These are phyloP conservation scores for Eristalinus aeneus DNA, from an alignment of 2,888 invertebrate species.

Conservation along the genomic window DNA sequence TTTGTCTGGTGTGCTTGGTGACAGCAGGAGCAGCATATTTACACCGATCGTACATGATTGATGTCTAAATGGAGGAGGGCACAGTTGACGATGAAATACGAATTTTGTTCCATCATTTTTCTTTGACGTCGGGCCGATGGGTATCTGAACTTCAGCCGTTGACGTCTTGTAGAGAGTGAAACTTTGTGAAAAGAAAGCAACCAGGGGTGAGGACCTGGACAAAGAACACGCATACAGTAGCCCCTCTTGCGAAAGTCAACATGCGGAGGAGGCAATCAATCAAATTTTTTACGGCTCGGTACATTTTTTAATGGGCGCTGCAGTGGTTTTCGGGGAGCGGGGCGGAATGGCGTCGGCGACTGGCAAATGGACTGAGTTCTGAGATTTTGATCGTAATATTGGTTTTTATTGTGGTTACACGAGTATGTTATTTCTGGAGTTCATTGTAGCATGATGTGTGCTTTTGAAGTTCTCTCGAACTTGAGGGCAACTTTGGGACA, in stretches of 20 bases:
- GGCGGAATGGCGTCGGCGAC: neutral
- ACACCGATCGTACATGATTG: constrained; percentile 53
- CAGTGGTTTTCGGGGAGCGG: neutral
- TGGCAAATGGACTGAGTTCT: neutral
- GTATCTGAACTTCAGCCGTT: neutral
- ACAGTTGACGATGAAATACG: constrained; percentile 31
- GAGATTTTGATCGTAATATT: neutral
- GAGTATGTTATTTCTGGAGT: neutral
- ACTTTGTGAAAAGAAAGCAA: constrained; percentile 6
- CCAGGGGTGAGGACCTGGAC: neutral
- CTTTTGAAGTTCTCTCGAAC: neutral
- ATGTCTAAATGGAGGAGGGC: constrained; percentile 29
- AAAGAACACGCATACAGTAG: neutral
- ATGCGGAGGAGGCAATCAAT: constrained; percentile 50
- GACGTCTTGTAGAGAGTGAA: neutral
- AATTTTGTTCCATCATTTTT: constrained; percentile 2
- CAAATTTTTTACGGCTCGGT: constrained; percentile 38
- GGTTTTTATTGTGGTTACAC: neutral
- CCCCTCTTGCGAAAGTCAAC: neutral
- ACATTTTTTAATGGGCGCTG: constrained; percentile 19
- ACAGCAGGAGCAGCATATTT: constrained; percentile 46
- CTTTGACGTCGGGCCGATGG: constrained; percentile 7
- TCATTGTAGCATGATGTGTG: neutral
- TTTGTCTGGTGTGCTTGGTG: constrained; percentile 26
- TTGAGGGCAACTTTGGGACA: neutral